Evolutionary conservation across 1,140 invertebrate species (phyloP).

Genomic region (Bradysia coprophila): DNA sequence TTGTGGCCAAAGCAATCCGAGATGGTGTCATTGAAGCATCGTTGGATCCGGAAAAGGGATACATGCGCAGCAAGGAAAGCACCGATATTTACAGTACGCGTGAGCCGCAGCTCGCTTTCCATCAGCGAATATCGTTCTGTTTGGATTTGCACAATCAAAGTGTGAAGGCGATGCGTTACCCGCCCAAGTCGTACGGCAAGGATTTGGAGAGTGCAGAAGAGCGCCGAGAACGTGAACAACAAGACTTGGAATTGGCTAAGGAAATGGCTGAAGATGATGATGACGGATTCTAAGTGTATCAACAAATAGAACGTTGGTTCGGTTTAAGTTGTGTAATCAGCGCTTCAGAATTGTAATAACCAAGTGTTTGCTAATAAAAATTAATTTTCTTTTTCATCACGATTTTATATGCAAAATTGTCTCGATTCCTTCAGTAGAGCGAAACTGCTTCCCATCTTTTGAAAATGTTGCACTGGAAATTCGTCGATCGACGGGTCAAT

Average conservation of each 20-base stretch:
- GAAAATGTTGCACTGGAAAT: too few species aligned
- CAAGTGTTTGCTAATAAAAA: too few species aligned
- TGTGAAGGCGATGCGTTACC: slow-evolving; percentile 97
- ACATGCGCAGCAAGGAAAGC: slow-evolving; percentile 93
- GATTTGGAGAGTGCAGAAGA: slow-evolving; percentile 96
- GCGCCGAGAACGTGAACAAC: slow-evolving; percentile 85
- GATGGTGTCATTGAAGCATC: slow-evolving; percentile 98
- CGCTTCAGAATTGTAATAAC: too few species aligned
- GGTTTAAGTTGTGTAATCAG: too few species aligned
- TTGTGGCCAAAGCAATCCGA: slow-evolving; percentile 97
- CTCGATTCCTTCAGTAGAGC: too few species aligned
- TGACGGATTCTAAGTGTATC: slow-evolving; percentile 57
- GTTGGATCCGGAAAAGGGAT: slow-evolving; percentile 86
- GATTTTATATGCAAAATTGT: too few species aligned
- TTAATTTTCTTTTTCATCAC: too few species aligned
- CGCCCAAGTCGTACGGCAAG: slow-evolving; percentile 96
- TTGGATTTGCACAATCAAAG: slow-evolving; percentile 95
- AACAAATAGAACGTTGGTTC: too few species aligned
- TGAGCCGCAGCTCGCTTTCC: slow-evolving; percentile 92
- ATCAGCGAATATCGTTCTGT: slow-evolving; percentile 96
- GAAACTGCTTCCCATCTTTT: too few species aligned
- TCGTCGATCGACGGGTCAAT: too few species aligned
- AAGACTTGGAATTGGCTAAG: slow-evolving; percentile 93
- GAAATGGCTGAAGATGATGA: slow-evolving; percentile 99
- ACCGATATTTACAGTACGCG: slow-evolving; percentile 94